These are phyloP conservation scores for Bombyx mori DNA, from an alignment of 1,140 invertebrate species.

Conservation along the genomic window DNA sequence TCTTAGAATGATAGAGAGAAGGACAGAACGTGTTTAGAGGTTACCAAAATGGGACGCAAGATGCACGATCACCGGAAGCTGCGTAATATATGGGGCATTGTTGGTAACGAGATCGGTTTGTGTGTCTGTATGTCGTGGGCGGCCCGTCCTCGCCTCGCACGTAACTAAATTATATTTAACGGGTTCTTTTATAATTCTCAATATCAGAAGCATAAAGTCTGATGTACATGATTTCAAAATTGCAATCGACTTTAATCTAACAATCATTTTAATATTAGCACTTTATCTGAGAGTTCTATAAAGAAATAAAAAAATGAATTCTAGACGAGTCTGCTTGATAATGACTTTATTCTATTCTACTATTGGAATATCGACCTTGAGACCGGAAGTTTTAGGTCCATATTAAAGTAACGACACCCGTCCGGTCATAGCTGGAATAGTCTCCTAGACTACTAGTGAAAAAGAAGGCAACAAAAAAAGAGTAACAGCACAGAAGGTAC, in stretches of 20 bases:
- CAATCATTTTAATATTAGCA: neutral
- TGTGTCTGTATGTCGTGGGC: constrained; percentile 31
- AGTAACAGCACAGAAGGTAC: too few relatives aligned
- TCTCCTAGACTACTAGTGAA: too few relatives aligned
- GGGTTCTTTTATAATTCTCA: neutral
- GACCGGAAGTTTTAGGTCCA: too few relatives aligned
- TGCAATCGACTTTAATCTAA: neutral
- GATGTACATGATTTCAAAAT: neutral
- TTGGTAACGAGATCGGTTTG: constrained; percentile 65
- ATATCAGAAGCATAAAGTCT: neutral
- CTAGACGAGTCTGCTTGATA: neutral
- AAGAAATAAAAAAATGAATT: neutral
- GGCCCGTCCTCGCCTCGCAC: constrained; percentile 1
- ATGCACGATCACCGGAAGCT: constrained; percentile 41
- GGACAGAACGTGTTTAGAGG: too few relatives aligned
- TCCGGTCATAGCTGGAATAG: too few relatives aligned
- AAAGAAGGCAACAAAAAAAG: too few relatives aligned
- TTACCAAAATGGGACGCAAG: too few relatives aligned
- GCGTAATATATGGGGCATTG: constrained; percentile 65
- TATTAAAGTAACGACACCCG: too few relatives aligned
- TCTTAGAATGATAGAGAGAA: too few relatives aligned
- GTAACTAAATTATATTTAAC: neutral
- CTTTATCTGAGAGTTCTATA: neutral
- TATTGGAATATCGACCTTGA: too few relatives aligned
- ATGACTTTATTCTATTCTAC: neutral